Percentiles rank a stretch among this genome's conserved stretches.
These are phyloP conservation scores for Carcharodon carcharias DNA, from an alignment of 2,797 vertebrate genomes.

Conservation along the genomic window DNA sequence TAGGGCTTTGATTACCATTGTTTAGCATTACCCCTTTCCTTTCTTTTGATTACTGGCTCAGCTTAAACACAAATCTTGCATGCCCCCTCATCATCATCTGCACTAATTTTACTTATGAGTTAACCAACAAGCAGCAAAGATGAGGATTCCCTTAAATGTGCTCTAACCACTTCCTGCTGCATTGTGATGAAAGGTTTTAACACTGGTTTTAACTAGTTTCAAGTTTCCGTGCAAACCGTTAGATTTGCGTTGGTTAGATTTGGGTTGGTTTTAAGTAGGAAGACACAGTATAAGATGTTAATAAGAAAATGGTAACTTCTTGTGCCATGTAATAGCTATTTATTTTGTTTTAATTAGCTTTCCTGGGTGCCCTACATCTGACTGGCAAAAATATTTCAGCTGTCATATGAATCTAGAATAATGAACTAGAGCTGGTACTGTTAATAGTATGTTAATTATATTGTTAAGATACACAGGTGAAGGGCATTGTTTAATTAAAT, in stretches of 20 bases:
- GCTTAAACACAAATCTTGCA: background rate
- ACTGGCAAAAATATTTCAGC: background rate
- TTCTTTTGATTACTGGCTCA: background rate
- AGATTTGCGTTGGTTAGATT: background rate
- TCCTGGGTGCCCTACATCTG: background rate
- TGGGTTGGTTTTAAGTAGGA: background rate
- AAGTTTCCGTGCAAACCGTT: background rate
- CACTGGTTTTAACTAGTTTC: background rate
- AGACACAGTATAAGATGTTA: background rate
- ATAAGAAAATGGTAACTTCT: background rate
- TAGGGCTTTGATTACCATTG: too few species aligned
- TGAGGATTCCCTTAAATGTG: background rate
- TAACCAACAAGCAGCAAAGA: background rate
- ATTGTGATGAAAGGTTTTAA: background rate
- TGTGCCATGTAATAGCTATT: background rate
- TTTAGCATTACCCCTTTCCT: background rate
- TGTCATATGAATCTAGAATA: background rate
- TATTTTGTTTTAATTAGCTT: background rate
- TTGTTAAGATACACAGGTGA: too few species aligned
- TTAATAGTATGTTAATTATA: too few species aligned
- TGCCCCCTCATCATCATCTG: background rate
- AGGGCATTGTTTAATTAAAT: too few species aligned
- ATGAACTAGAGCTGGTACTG: background rate
- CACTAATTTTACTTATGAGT: background rate
- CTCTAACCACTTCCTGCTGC: background rate